These are phyloP conservation scores for Euborellia annulipes DNA, from an alignment of 1,140 invertebrate species.

Conservation along the genomic window DNA sequence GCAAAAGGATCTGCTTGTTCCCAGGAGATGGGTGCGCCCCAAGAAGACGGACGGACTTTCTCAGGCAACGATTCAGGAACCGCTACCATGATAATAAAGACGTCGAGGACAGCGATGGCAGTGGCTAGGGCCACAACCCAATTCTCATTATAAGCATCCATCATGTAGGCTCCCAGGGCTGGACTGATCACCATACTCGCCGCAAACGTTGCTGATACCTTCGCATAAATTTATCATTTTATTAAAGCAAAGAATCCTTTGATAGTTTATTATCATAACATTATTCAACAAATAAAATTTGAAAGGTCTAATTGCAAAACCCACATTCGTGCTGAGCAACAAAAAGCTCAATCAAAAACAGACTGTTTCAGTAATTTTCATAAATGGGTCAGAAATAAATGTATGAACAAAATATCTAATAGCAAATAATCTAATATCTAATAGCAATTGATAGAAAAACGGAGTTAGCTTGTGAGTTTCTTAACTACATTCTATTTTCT, in stretches of 20 bases:
- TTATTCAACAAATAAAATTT: too few relatives aligned
- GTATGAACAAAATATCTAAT: too few relatives aligned
- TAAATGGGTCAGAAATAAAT: too few relatives aligned
- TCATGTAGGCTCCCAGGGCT: conserved; percentile 86
- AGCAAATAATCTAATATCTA: too few relatives aligned
- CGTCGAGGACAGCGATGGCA: conserved; percentile 85
- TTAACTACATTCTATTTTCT: too few relatives aligned
- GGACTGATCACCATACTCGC: conserved; percentile 96
- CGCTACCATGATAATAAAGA: conserved; percentile 94
- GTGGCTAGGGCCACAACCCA: conserved; percentile 93
- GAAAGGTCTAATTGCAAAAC: too few relatives aligned
- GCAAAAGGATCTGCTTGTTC: conserved; percentile 97
- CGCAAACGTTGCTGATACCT: conserved; percentile 94
- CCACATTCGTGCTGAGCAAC: too few relatives aligned
- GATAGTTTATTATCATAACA: too few relatives aligned
- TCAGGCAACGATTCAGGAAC: conserved; percentile 96
- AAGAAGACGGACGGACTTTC: conserved; percentile 63
- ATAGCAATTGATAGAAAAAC: too few relatives aligned
- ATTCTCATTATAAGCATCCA: conserved; percentile 76
- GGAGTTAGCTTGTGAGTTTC: too few relatives aligned
- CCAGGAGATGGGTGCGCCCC: conserved; percentile 75
- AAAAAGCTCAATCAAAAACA: too few relatives aligned
- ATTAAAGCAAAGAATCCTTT: too few relatives aligned
- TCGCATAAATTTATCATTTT: conserved; percentile 6
- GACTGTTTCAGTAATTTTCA: neutral